These are phyloP conservation scores for Hirtodrosophila confusa DNA, from an alignment of 2,888 invertebrate species.

Conservation along the genomic window DNA sequence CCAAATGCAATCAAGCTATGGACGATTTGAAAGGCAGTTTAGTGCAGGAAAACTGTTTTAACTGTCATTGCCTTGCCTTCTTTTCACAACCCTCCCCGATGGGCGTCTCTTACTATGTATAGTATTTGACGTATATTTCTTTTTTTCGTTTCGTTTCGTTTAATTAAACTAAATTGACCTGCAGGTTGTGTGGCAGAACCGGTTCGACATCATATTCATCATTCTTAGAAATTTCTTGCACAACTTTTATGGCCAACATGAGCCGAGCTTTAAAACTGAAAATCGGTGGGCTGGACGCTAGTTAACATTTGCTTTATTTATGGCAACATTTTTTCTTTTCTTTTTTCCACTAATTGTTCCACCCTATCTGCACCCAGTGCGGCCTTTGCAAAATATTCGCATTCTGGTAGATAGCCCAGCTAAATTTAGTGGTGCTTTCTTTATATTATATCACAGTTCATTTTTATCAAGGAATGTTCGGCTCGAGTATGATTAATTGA, in stretches of 20 bases:
- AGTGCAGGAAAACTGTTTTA: constrained; percentile 10
- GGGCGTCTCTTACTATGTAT: constrained; percentile 11
- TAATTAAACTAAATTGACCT: constrained; percentile 73
- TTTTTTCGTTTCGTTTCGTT: constrained; percentile 8
- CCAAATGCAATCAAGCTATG: constrained; percentile 53
- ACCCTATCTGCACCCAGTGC: constrained; percentile 35
- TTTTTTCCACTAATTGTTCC: constrained; percentile 10
- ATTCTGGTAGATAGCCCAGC: constrained; percentile 30
- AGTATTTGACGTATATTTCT: constrained; percentile 27
- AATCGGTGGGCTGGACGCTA: constrained; percentile 33
- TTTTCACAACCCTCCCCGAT: constrained; percentile 21
- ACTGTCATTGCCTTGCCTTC: constrained; percentile 28
- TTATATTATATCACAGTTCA: constrained; percentile 48
- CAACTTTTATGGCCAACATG: constrained; percentile 54
- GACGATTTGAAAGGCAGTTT: constrained; percentile 53
- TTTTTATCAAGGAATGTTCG: constrained; percentile 48
- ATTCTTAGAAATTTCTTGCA: constrained; percentile 56
- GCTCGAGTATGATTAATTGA: constrained; percentile 63
- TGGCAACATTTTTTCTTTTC: constrained; percentile 12
- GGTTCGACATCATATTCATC: constrained; percentile 50
- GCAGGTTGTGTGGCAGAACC: constrained; percentile 52
- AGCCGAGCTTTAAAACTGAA: constrained; percentile 27
- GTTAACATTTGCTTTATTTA: constrained; percentile 49
- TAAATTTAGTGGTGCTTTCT: constrained; percentile 48
- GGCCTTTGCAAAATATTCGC: constrained; percentile 39